These are phyloP conservation scores for Sparus aurata DNA, from an alignment of 2,797 vertebrate species.

Conservation along the genomic window DNA sequence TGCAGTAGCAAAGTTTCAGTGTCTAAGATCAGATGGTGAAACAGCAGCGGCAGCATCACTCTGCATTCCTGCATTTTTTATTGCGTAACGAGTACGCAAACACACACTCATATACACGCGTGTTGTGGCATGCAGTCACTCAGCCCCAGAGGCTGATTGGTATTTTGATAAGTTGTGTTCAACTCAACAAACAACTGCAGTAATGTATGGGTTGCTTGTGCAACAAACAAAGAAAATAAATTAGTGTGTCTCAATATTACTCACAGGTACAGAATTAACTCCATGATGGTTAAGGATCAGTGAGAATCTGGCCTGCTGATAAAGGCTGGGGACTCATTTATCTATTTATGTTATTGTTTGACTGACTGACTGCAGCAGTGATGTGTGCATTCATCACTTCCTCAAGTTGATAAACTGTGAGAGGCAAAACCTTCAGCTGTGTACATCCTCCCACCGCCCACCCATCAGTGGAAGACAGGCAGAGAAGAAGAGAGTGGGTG, in stretches of 20 bases:
- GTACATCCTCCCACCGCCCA: constrained; percentile 24
- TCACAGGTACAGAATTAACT: not conserved
- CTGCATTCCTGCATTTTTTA: constrained; percentile 72
- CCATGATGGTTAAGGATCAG: not conserved
- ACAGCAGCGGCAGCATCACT: constrained; percentile 44
- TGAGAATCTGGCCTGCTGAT: not conserved
- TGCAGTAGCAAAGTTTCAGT: constrained; percentile 31
- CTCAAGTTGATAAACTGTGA: constrained; percentile 20
- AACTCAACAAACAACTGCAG: constrained; percentile 25
- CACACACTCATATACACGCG: constrained; percentile 40
- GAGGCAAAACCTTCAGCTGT: constrained; percentile 30
- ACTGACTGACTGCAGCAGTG: constrained; percentile 1
- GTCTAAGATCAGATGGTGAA: constrained; percentile 36
- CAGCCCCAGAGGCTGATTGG: constrained; percentile 34
- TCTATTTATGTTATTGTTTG: constrained; percentile 13
- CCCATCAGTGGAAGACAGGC: constrained; percentile 25
- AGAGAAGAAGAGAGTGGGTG: constrained; percentile 36
- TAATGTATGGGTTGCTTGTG: constrained; percentile 22
- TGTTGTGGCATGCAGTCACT: constrained; percentile 65
- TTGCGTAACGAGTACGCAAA: constrained; percentile 33
- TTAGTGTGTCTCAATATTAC: not conserved
- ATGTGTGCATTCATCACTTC: constrained; percentile 33
- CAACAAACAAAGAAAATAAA: not conserved
- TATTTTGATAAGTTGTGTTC: constrained; percentile 54
- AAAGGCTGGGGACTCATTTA: not conserved